Conservation (phyloP, 2,888 invertebrate species). For the Xylota sylvarum region DNA sequence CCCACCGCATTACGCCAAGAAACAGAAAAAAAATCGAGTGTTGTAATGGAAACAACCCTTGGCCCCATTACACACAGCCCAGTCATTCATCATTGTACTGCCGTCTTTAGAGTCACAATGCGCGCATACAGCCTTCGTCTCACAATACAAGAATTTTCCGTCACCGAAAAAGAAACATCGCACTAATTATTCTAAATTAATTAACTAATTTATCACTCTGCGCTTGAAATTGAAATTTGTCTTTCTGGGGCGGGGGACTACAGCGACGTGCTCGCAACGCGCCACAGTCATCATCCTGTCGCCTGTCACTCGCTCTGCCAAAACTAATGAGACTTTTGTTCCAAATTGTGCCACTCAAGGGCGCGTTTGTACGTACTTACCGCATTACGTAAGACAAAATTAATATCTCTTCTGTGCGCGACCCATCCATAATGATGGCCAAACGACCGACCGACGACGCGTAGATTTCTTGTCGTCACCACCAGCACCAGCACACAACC, state of each 20-base stretch:
- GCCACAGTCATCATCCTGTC: slow-evolving; percentile 60
- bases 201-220: slow-evolving; percentile 73
- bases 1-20: not conserved
- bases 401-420: slow-evolving; percentile 52
- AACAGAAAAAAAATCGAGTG: not conserved
- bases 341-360: slow-evolving; percentile 61
- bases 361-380: slow-evolving; percentile 44
- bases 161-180: slow-evolving; percentile 59
- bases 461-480: slow-evolving; percentile 45
- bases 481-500: not conserved
- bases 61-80: slow-evolving; percentile 47
- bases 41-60: slow-evolving; percentile 55
- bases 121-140: not conserved
- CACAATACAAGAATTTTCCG: slow-evolving; percentile 23
- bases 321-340: slow-evolving; percentile 71
- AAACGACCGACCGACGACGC: slow-evolving; percentile 33
- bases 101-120: slow-evolving; percentile 5
- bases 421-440: slow-evolving; percentile 51
- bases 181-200: slow-evolving; percentile 76
- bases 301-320: slow-evolving; percentile 61
- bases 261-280: slow-evolving; percentile 50
- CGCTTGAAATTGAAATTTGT: slow-evolving; percentile 67
- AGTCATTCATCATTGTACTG: slow-evolving; percentile 61
- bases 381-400: slow-evolving; percentile 58
- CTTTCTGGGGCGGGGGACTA: slow-evolving; percentile 32